A percentile compares a stretch with the other conserved stretches of the same genome.
These are phyloP conservation scores for Conopomorpha cramerella DNA, from an alignment of 1,140 invertebrate species.

Conservation along the genomic window DNA sequence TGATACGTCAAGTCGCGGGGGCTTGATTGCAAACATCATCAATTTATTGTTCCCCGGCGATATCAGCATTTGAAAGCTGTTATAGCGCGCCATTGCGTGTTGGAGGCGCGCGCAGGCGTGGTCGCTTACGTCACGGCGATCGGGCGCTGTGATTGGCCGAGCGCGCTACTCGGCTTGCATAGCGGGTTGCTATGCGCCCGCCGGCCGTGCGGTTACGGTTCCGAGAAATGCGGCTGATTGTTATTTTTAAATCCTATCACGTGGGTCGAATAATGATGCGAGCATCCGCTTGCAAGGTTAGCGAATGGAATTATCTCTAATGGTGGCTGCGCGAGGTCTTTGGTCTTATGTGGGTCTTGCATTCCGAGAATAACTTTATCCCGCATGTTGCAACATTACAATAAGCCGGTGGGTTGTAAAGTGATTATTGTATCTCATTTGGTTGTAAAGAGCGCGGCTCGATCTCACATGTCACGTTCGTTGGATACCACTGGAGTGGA, in stretches of 20 bases:
- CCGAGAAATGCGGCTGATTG: constrained; percentile 17
- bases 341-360: no score
- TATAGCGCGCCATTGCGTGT: constrained; percentile 26
- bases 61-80: constrained; percentile 16
- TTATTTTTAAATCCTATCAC: constrained; percentile 5
- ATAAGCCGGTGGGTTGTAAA: no score
- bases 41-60: constrained; percentile 11
- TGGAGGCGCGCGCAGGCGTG: constrained; percentile 55
- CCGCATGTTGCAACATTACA: no score
- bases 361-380: no score
- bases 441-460: no score
- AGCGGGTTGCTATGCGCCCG: constrained; percentile 43
- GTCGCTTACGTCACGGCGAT: constrained; percentile 42
- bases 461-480: no score
- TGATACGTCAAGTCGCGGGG: constrained; percentile 1
- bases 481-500: no score
- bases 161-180: constrained; percentile 43
- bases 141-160: constrained; percentile 28
- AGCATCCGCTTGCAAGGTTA: constrained; percentile 4
- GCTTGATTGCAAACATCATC: constrained; percentile 8
- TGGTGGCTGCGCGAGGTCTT: no score
- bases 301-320: not conserved
- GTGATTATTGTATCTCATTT: no score
- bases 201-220: constrained; percentile 16
- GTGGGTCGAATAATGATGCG: constrained; percentile 11